phyloP scores from a whole-genome alignment of 1,140 invertebrate genomes.

The Caenorhabditis elegans region DNA sequence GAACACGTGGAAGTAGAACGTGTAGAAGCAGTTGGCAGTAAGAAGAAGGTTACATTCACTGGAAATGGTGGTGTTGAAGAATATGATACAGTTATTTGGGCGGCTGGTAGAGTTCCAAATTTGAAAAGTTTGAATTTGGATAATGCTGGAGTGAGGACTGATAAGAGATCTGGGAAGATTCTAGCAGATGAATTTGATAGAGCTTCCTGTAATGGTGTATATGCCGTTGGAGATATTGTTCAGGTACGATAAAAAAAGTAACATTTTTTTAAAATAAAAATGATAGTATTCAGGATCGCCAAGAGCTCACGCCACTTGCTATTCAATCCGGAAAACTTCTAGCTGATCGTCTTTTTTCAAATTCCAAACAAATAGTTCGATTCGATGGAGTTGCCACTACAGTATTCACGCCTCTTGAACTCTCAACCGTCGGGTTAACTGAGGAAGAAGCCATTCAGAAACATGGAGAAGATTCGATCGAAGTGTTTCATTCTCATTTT shows the following conservation, averaged over 20 bases:
- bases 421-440: slow-evolving; percentile 85
- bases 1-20: neutral
- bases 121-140: neutral
- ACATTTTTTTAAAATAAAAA: no score
- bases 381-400: slow-evolving; percentile 92
- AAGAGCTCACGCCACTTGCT: neutral
- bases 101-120: neutral
- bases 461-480: slow-evolving; percentile 71
- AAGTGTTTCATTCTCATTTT: slow-evolving; percentile 72
- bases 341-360: neutral
- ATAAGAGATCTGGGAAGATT: neutral
- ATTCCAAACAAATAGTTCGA: slow-evolving; percentile 72
- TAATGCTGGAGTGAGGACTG: neutral
- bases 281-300: neutral
- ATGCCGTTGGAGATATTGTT: slow-evolving; percentile 18
- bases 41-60: neutral
- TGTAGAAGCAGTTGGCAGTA: neutral
- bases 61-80: neutral
- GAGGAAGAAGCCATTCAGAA: slow-evolving; percentile 81
- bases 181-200: neutral
- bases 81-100: slow-evolving; percentile 40
- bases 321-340: slow-evolving; percentile 20
- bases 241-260: no score
- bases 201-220: neutral
- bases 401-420: slow-evolving; percentile 93